Conservation (phyloP, 2,113 vertebrate genomes). For the Tyrannus savana region DNA sequence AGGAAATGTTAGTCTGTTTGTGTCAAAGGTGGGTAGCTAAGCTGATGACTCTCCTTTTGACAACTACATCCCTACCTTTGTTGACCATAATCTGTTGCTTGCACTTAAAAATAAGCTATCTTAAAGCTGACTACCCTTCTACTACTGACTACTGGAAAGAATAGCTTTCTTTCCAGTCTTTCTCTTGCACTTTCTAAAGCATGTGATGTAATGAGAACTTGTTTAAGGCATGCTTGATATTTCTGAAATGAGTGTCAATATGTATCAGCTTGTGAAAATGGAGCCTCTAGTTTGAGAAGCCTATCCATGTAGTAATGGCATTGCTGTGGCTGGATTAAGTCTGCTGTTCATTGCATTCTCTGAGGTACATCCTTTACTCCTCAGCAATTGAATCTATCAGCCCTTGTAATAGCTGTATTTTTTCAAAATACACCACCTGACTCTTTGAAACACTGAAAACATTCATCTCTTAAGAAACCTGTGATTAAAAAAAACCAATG, state of each 20-base stretch:
- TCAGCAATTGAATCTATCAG: background rate
- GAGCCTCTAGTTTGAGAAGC: background rate
- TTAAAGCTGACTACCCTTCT: background rate
- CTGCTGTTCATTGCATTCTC: background rate
- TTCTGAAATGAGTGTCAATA: slow-evolving; percentile 4
- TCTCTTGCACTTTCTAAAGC: background rate
- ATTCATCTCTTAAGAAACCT: background rate
- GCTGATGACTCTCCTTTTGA: background rate
- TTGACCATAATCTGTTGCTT: background rate
- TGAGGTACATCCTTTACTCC: background rate
- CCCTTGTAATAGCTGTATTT: background rate
- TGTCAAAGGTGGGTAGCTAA: background rate
- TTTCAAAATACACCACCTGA: background rate
- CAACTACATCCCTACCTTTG: background rate
- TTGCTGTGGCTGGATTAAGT: background rate
- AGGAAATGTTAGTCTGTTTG: background rate
- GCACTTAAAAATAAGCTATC: background rate
- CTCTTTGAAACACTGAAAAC: background rate
- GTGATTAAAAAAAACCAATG: background rate
- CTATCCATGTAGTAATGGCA: background rate
- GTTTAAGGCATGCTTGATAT: background rate
- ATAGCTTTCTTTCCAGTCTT: background rate
- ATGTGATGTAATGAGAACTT: background rate
- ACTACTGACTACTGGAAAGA: background rate
- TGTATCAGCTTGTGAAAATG: slow-evolving; percentile 35